Evolutionary conservation across 2,888 invertebrate species (phyloP).

Genomic region (Eudasyphora cyanicolor): DNA sequence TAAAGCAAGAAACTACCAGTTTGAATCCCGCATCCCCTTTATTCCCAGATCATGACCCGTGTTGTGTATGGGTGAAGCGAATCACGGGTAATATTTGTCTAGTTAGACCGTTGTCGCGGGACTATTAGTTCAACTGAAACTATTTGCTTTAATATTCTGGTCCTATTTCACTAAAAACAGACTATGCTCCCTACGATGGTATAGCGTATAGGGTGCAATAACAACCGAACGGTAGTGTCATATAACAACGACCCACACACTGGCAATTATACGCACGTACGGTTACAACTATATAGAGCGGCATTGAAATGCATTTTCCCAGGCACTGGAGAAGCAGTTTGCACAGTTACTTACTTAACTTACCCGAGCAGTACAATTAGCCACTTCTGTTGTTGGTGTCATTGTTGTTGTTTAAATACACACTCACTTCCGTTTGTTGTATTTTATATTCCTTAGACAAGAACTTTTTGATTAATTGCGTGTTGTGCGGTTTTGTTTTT

Average conservation of each 20-base stretch:
- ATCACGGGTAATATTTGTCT: no score
- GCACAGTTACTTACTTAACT: constrained; percentile 51
- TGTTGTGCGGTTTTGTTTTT: constrained; percentile 18
- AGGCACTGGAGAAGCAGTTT: background rate
- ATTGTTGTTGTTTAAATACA: constrained; percentile 33
- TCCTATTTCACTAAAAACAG: background rate
- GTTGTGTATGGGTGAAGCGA: no score
- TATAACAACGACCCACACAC: background rate
- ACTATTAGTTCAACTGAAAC: no score
- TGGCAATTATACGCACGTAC: background rate
- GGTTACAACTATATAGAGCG: background rate
- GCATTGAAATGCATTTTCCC: background rate
- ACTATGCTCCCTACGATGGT: background rate
- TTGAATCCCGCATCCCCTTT: no score
- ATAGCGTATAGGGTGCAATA: background rate
- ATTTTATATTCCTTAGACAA: constrained; percentile 64
- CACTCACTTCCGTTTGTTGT: constrained; percentile 59
- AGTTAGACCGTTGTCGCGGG: no score
- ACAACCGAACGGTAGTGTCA: background rate
- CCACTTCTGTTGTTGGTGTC: constrained; percentile 3
- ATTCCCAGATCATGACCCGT: no score
- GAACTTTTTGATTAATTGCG: constrained; percentile 65
- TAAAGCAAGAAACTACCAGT: no score
- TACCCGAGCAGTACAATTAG: constrained; percentile 54
- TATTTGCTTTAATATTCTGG: no score